Evolutionary conservation across 2,113 vertebrate species (phyloP), one percentile per base, ranked within the genome.

Genomic region (Macrotus californicus): DNA sequence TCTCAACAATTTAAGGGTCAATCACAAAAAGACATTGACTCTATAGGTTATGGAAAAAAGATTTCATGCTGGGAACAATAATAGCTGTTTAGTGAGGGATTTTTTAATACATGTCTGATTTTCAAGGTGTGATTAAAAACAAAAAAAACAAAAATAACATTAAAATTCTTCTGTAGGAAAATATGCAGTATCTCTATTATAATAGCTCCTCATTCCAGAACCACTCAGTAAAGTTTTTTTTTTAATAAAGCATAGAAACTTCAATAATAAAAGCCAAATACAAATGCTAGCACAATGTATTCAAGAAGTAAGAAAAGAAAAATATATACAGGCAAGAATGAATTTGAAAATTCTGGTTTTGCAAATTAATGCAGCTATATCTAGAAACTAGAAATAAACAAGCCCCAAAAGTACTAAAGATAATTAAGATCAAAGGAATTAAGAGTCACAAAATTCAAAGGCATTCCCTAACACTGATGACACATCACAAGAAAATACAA

Each of bases 181-280:
- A 39, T 34, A 87, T 26, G 39, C 88, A 69, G 1, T 66, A 48
- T 76, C 3, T 84, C 52, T 26, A 97, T 97, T 77, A 83, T 22
- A 97, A 94, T 61, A 93, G 94, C 87, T 97, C 64, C 96, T 70
- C 95, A 76, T 84, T 97, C 41, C 70, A 97, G 94, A 98, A 97
- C 90, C 87, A 36, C 29, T 87, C 19, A 93, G 31, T 64, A 96
- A 70, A 91, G 19, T 80, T 59, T 56, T 24, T 56, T 10, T 24
- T 56, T 56, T 79, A 59, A 59, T 59, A 84, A 70, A 66, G 5
- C 16, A 76, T 41, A 88, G 31, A 21, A 66, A 80, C 26, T 54
- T 85, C 76, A 50, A 86, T 39, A 94, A 7, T n/a, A 88, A 94
- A 88, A 79, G 6, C 22, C 41, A 96, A 61, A 73, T 73, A 76